phyloP scores from a whole-genome alignment of 2,888 invertebrate species.

The Lithosia quadra region DNA sequence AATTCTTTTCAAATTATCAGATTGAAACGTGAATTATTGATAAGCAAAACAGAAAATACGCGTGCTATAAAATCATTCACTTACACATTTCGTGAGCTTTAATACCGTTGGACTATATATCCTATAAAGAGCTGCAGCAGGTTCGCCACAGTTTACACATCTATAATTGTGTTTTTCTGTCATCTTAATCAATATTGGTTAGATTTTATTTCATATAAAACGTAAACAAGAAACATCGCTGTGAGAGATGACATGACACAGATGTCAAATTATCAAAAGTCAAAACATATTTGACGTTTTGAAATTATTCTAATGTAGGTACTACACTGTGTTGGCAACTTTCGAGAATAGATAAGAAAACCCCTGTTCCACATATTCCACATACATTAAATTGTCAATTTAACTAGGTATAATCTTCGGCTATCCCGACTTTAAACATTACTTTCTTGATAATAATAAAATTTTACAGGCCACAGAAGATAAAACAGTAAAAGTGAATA shows the following conservation, averaged over 20 bases:
- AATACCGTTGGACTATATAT: constrained; percentile 90
- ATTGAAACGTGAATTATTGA: background rate
- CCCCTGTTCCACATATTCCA: no score
- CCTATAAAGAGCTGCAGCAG: constrained; percentile 88
- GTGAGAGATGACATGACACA: background rate
- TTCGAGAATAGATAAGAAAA: no score
- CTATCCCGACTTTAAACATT: no score
- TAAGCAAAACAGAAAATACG: background rate
- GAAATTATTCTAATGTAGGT: no score
- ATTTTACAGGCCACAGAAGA: no score
- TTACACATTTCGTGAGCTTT: constrained; percentile 92
- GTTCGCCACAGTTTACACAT: constrained; percentile 91
- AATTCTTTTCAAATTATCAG: no score
- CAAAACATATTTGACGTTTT: no score
- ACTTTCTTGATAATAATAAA: no score
- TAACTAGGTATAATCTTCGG: no score
- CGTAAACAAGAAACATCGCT: background rate
- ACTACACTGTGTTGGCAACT: no score
- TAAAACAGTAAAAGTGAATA: no score
- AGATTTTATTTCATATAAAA: background rate
- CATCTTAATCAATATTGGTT: constrained; percentile 41
- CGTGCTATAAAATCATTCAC: constrained; percentile 58
- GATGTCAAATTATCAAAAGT: background rate
- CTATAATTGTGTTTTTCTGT: constrained; percentile 59
- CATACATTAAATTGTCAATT: no score